Evolutionary conservation across 2,797 vertebrate species (phyloP), one percentile per base, ranked within the genome.

Genomic region (Argentina silus): DNA sequence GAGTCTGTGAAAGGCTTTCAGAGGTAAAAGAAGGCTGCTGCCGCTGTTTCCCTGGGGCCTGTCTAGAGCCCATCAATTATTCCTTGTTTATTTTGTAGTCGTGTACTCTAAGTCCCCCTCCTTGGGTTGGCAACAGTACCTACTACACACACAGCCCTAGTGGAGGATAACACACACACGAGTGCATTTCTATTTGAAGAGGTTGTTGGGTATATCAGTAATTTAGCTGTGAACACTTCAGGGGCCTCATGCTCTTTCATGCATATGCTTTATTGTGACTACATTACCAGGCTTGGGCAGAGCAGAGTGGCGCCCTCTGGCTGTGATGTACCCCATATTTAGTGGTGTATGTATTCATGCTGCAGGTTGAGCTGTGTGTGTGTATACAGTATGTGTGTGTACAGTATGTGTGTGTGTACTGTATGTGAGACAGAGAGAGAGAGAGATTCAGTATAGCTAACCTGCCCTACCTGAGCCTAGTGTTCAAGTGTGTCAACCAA

Each of bases 21-120:
- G 45, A 66, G 48, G 9, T 19, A 60, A 56, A 70, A 78, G 74
- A 36, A 67, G 59, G 64, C 53, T 23, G 63, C 70, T 42, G 27
- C 74, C 77, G 67, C 45, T 70, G 48, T 15, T 70, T 68, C 71
- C 74, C 55, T 15, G 9, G 55, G 53, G 62, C 17, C 45, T 78
- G 83, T 60, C 70, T 43, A 75, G 76, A 82, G 71, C 63, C 53
- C 73, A 78, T 72, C 61, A 83, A 70, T 73, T 67, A 69, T 73
- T 73, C 71, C 60, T 65, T 65, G 63, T 84, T 84, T 74, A 44
- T 57, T 69, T 59, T 36, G 27, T 36, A 36, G 27, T 36, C 4
- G 27, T 36, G 27, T 36, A 36, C 27, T 36, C 27, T 78, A 27
- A 57, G 70, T 68, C 56, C 56, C 44, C 42, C 65, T 59, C 56